phyloP scores from a whole-genome alignment of 1,140 invertebrate species.

The Dendroctonus ponderosae region DNA sequence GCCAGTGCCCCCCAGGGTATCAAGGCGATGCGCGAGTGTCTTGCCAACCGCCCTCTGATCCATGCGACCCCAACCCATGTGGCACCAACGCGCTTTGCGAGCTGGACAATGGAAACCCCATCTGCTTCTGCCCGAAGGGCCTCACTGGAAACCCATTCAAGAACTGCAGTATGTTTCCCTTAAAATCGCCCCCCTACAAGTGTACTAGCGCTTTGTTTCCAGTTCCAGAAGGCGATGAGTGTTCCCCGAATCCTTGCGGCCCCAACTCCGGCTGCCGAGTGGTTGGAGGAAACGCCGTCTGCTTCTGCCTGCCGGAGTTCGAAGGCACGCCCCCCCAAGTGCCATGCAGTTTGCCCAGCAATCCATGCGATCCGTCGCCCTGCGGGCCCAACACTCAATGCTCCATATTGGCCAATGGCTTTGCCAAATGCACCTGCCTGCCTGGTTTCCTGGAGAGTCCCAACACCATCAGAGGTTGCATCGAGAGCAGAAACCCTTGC shows the following conservation, averaged over 20 bases:
- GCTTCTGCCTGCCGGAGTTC: conserved; percentile 84
- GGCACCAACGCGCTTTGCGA: conserved; percentile 81
- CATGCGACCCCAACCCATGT: conserved; percentile 81
- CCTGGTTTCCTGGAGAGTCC: conserved; percentile 80
- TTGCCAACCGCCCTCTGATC: conserved; percentile 64
- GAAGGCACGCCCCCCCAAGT: conserved; percentile 78
- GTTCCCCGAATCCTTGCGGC: conserved; percentile 80
- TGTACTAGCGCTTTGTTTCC: conserved; percentile 41
- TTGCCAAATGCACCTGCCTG: conserved; percentile 83
- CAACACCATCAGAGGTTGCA: conserved; percentile 81
- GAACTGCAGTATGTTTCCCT: conserved; percentile 77
- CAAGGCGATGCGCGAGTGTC: conserved; percentile 65
- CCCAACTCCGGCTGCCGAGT: conserved; percentile 76
- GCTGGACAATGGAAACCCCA: conserved; percentile 79
- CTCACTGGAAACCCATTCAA: conserved; percentile 88
- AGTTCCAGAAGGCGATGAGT: conserved; percentile 86
- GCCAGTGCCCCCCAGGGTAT: conserved; percentile 75
- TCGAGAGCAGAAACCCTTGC: conserved; percentile 73
- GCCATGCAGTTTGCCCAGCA: conserved; percentile 64
- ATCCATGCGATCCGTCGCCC: conserved; percentile 80
- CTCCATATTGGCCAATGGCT: conserved; percentile 73
- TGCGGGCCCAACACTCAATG: conserved; percentile 88
- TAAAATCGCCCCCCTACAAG: background rate
- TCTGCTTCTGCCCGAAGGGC: conserved; percentile 86
- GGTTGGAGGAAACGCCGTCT: conserved; percentile 67